phyloP scores from a whole-genome alignment of 2,888 invertebrate genomes.

The Spisula solida region DNA sequence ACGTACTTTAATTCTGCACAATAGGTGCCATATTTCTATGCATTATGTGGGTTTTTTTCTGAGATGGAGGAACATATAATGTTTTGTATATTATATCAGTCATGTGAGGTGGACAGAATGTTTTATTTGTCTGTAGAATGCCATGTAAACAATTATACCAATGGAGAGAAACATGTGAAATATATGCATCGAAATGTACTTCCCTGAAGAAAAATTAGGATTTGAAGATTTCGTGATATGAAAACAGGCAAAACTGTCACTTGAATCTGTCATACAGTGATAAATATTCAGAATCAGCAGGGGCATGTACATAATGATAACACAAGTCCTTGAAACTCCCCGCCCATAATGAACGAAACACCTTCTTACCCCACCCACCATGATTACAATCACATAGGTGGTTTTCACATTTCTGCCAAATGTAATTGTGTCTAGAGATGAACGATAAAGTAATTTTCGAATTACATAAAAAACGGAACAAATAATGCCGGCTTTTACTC shows the following conservation, averaged over 20 bases:
- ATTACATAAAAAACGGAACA: background rate
- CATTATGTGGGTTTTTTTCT: no score
- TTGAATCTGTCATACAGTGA: constrained; percentile 16
- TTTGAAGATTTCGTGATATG: constrained; percentile 26
- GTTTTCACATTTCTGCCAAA: background rate
- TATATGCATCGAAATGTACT: background rate
- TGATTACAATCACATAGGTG: constrained; percentile 15
- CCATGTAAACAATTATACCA: no score
- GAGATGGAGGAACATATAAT: no score
- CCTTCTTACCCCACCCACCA: constrained; percentile 34
- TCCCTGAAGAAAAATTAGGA: background rate
- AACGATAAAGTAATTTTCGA: constrained; percentile 4
- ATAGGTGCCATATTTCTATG: no score
- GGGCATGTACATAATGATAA: constrained; percentile 30
- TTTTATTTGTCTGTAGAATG: background rate
- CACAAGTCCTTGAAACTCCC: background rate
- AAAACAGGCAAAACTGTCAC: constrained; percentile 27
- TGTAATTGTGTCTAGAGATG: background rate
- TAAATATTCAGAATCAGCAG: constrained; percentile 38
- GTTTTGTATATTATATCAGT: background rate
- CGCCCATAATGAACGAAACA: constrained; percentile 16
- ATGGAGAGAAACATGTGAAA: background rate
- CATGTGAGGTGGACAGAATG: constrained; percentile 1
- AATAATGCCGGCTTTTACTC: background rate
- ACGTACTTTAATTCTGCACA: no score